These are phyloP conservation scores for Drosophila pruinosa DNA, from an alignment of 1,140 invertebrate species.

Conservation along the genomic window DNA sequence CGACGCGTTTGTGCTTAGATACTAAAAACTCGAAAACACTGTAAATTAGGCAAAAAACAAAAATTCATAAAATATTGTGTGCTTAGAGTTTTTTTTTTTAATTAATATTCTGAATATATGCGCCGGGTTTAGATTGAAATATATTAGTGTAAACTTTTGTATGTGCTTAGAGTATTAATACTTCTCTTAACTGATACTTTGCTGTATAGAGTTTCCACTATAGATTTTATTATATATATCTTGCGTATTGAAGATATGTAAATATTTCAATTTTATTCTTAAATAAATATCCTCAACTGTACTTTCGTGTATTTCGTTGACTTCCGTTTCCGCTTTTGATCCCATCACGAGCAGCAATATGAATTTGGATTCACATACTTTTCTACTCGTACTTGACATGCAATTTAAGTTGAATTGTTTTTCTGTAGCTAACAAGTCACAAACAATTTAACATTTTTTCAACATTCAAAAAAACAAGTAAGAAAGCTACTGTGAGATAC, in stretches of 20 bases:
- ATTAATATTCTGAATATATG: too few species aligned
- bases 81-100: too few species aligned
- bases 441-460: constrained; percentile 25
- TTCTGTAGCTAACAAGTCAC: constrained; percentile 46
- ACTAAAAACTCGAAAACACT: constrained; percentile 57
- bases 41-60: neutral
- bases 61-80: too few species aligned
- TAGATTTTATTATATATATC: too few species aligned
- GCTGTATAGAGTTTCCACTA: too few species aligned
- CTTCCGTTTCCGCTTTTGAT: constrained; percentile 28
- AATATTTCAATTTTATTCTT: constrained; percentile 20
- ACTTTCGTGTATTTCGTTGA: constrained; percentile 31
- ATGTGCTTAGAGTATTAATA: too few species aligned
- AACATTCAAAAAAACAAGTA: too few species aligned
- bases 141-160: too few species aligned
- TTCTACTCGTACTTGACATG: constrained; percentile 24
- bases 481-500: too few species aligned
- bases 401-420: constrained; percentile 43
- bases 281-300: constrained; percentile 9
- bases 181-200: too few species aligned
- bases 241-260: too few species aligned
- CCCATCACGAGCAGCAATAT: neutral
- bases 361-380: constrained; percentile 16
- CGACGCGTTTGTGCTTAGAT: constrained; percentile 41
- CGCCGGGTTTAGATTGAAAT: too few species aligned